These are phyloP conservation scores for Camponotus vicinus DNA, from an alignment of 1,140 invertebrate genomes.

Conservation along the genomic window DNA sequence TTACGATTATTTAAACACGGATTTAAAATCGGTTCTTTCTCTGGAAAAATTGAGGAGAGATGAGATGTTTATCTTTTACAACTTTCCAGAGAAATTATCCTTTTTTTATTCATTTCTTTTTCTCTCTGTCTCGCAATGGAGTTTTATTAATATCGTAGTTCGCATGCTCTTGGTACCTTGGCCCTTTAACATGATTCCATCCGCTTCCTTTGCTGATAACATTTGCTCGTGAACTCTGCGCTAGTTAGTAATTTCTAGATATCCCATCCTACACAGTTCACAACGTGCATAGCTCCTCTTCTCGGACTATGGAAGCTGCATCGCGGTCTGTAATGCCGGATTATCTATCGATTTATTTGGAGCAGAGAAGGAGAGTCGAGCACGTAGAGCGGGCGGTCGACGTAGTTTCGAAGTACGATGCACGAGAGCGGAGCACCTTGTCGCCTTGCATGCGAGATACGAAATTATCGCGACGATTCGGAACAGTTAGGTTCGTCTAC, in stretches of 20 bases:
- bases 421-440: slow-evolving; percentile 40
- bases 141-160: slow-evolving; percentile 30
- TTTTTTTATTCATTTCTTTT: background rate
- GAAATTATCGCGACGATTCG: slow-evolving; percentile 78
- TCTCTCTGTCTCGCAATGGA: background rate
- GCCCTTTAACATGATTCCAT: slow-evolving; percentile 22
- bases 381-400: slow-evolving; percentile 40
- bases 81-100: background rate
- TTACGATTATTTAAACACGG: background rate
- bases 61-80: background rate
- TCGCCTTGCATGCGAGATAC: slow-evolving; percentile 75
- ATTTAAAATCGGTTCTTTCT: background rate
- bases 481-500: slow-evolving; percentile 80
- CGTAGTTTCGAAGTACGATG: slow-evolving; percentile 68
- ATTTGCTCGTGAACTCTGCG: slow-evolving; percentile 58
- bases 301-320: slow-evolving; percentile 33
- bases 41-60: background rate
- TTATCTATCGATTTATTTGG: slow-evolving; percentile 74
- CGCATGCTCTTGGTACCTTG: slow-evolving; percentile 14
- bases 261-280: slow-evolving; percentile 43
- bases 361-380: background rate
- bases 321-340: slow-evolving; percentile 59
- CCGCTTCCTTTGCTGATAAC: slow-evolving; percentile 51
- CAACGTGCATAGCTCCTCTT: slow-evolving; percentile 55
- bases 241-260: slow-evolving; percentile 60